phyloP scores from a whole-genome alignment of 2,797 vertebrate species.

The Hemitrygon akajei region DNA sequence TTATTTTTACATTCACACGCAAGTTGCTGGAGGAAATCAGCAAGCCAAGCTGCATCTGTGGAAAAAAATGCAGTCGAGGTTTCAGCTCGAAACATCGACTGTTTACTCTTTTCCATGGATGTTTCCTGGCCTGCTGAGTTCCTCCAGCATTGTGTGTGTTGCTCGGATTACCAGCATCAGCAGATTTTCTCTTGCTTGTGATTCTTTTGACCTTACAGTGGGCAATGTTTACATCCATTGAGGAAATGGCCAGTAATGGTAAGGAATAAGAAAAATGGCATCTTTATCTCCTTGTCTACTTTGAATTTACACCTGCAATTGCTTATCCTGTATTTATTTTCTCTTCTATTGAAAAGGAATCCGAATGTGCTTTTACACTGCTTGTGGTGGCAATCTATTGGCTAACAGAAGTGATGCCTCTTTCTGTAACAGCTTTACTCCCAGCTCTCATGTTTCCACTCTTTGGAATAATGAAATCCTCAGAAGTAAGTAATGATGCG shows the following conservation, averaged over 20 bases:
- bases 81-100: too few species aligned
- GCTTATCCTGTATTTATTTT: constrained; percentile 36
- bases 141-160: too few species aligned
- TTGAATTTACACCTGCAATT: constrained; percentile 3
- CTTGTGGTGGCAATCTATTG: constrained; percentile 74
- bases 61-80: too few species aligned
- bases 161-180: too few species aligned
- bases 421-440: constrained; percentile 74
- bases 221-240: not conserved
- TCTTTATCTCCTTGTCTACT: not conserved
- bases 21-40: too few species aligned
- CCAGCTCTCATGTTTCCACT: constrained; percentile 77
- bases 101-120: too few species aligned
- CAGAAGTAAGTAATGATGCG: constrained; percentile 54
- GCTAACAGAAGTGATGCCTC: constrained; percentile 75
- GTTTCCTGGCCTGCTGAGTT: too few species aligned
- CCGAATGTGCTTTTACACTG: constrained; percentile 75
- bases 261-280: not conserved
- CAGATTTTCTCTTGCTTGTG: too few species aligned
- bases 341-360: constrained; percentile 59
- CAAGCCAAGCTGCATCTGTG: too few species aligned
- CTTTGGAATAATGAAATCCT: constrained; percentile 76
- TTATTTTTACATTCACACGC: not conserved
- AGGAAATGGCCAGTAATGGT: not conserved
- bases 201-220: not conserved